phyloP scores from a whole-genome alignment of 2,888 invertebrate genomes.

The Lacanobia oleracea region DNA sequence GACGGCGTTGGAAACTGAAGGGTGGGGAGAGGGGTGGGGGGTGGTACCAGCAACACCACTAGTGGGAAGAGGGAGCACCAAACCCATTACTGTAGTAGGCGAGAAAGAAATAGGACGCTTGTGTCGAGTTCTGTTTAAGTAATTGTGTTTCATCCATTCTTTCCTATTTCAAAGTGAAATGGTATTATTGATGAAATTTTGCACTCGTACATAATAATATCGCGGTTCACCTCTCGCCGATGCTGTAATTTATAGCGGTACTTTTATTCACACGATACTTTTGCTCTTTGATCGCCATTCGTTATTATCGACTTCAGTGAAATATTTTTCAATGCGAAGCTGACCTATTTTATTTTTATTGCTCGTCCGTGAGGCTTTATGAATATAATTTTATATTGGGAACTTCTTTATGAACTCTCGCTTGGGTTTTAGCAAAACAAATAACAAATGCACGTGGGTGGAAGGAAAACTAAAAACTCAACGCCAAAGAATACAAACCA shows the following conservation, averaged over 20 bases:
- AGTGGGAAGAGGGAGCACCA: slow-evolving; percentile 77
- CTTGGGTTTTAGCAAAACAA: slow-evolving; percentile 10
- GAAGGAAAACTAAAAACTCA: background rate
- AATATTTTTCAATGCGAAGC: slow-evolving; percentile 41
- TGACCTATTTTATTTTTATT: slow-evolving; percentile 46
- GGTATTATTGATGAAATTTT: slow-evolving; percentile 71
- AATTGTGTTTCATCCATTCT: slow-evolving; percentile 88
- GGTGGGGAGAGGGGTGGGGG: slow-evolving; percentile 73
- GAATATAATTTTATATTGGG: background rate
- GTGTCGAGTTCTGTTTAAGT: slow-evolving; percentile 87
- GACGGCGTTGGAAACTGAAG: slow-evolving; percentile 83
- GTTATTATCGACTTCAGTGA: slow-evolving; percentile 26
- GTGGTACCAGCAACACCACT: slow-evolving; percentile 73
- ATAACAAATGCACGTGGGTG: slow-evolving; percentile 15
- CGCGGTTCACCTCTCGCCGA: slow-evolving; percentile 38
- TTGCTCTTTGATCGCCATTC: slow-evolving; percentile 39
- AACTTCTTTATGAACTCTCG: background rate
- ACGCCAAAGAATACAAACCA: slow-evolving; percentile 16
- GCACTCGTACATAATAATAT: slow-evolving; percentile 63
- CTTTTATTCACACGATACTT: slow-evolving; percentile 51
- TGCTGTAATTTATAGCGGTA: slow-evolving; percentile 40
- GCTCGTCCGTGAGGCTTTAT: slow-evolving; percentile 6
- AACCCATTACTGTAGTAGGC: slow-evolving; percentile 88
- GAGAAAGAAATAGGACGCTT: slow-evolving; percentile 88
- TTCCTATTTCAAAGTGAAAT: slow-evolving; percentile 78